phyloP scores from a whole-genome alignment of 2,888 invertebrate species.

The Anoplius nigerrimus region DNA sequence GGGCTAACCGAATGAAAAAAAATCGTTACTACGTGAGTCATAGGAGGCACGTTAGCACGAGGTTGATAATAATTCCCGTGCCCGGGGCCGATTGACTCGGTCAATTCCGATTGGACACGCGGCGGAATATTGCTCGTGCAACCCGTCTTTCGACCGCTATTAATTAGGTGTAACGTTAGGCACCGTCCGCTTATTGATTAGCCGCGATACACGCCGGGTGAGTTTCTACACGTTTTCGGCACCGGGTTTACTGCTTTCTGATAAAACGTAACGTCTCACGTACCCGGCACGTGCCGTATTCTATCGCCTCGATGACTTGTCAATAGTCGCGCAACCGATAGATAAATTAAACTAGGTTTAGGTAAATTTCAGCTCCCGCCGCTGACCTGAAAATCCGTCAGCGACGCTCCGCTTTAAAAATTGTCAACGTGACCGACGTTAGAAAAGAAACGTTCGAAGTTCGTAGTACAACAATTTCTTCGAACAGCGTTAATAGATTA shows the following conservation, averaged over 20 bases:
- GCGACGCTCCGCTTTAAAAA: too few species aligned
- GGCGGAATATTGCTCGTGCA: neutral
- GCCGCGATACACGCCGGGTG: constrained; percentile 28
- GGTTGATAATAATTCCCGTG: constrained; percentile 19
- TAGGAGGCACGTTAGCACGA: constrained; percentile 5
- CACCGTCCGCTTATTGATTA: constrained; percentile 51
- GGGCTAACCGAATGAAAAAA: too few species aligned
- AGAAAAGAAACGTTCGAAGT: too few species aligned
- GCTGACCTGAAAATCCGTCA: constrained; percentile 6
- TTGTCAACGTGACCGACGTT: too few species aligned
- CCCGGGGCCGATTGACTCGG: constrained; percentile 1
- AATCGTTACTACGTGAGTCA: too few species aligned
- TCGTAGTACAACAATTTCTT: too few species aligned
- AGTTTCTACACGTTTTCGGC: constrained; percentile 47
- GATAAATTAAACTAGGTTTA: constrained; percentile 22
- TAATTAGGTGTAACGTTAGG: constrained; percentile 51
- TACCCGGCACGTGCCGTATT: constrained; percentile 20
- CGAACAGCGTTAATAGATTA: too few species aligned
- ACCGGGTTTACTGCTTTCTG: constrained; percentile 40
- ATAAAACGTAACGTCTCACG: constrained; percentile 39
- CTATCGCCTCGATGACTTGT: constrained; percentile 25
- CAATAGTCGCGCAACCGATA: constrained; percentile 17
- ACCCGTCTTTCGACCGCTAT: constrained; percentile 36
- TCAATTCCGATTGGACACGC: constrained; percentile 8
- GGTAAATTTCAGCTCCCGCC: constrained; percentile 17